phyloP scores from a whole-genome alignment of 2,113 vertebrate species.

The Poeciliopsis occidentalis region DNA sequence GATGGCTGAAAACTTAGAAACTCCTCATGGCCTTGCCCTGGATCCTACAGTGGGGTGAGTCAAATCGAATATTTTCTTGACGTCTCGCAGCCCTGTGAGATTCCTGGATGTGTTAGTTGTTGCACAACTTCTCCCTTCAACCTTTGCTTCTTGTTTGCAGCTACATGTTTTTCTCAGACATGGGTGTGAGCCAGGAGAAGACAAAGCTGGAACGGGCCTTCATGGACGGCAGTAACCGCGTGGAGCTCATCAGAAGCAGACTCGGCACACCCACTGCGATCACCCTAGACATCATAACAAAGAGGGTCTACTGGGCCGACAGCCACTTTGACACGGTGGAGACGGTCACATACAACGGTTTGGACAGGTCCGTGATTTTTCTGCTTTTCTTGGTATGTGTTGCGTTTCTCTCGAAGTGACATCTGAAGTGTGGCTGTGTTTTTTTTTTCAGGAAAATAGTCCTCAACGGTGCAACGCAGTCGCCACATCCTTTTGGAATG shows the following conservation, averaged over 20 bases:
- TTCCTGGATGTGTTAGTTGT: not conserved
- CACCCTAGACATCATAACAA: slow-evolving; percentile 74
- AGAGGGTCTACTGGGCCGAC: slow-evolving; percentile 80
- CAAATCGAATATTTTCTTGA: not conserved
- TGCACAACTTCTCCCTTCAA: not conserved
- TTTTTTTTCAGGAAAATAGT: slow-evolving; percentile 53
- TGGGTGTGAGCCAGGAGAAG: slow-evolving; percentile 47
- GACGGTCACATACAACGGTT: slow-evolving; percentile 75
- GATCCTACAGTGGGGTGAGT: slow-evolving; percentile 79
- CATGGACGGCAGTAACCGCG: slow-evolving; percentile 79
- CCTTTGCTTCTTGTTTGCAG: slow-evolving; percentile 44
- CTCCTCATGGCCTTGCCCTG: slow-evolving; percentile 75
- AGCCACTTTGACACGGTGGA: slow-evolving; percentile 80
- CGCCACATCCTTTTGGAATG: slow-evolving; percentile 75
- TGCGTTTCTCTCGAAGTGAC: not conserved
- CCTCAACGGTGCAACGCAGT: slow-evolving; percentile 63
- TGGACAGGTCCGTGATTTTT: slow-evolving; percentile 66
- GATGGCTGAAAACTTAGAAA: slow-evolving; percentile 77
- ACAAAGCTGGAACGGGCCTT: slow-evolving; percentile 77
- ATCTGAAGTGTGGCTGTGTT: not conserved
- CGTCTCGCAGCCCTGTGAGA: not conserved
- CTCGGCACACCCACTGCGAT: slow-evolving; percentile 75
- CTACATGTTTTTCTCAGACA: slow-evolving; percentile 82
- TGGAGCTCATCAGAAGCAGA: slow-evolving; percentile 70
- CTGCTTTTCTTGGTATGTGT: too few relatives aligned